Percentiles rank a stretch among this genome's conserved stretches.
Evolutionary conservation across 2,888 invertebrate genomes (phyloP).

Genomic region (Auanema freiburgensis): DNA sequence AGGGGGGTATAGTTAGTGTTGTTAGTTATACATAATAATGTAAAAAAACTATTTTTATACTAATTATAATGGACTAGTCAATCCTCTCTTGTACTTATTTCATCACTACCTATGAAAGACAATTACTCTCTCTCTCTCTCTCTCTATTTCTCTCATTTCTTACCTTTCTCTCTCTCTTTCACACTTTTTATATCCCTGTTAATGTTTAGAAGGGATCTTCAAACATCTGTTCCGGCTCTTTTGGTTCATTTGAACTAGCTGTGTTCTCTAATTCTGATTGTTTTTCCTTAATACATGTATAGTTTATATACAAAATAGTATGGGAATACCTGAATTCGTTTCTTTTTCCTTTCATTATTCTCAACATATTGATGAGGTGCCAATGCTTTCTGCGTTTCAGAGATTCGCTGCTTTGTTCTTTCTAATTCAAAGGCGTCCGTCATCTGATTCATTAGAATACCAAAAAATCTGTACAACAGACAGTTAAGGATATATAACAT

Average conservation of each 20-base stretch:
- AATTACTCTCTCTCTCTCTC: too few relatives aligned
- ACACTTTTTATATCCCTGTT: too few relatives aligned
- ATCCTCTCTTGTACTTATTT: too few relatives aligned
- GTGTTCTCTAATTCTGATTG: conserved; percentile 58
- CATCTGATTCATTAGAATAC: conserved; percentile 50
- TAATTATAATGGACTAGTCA: too few relatives aligned
- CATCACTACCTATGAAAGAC: too few relatives aligned
- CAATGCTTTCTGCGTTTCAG: conserved; percentile 56
- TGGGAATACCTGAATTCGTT: conserved; percentile 36
- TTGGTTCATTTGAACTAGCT: conserved; percentile 35
- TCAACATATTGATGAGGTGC: conserved; percentile 63
- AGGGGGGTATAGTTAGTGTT: too few relatives aligned
- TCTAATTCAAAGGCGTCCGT: conserved; percentile 62
- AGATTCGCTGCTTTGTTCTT: conserved; percentile 53
- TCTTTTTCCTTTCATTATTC: conserved; percentile 52
- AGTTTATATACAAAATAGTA: background rate
- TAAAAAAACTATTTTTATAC: too few relatives aligned
- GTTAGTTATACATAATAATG: too few relatives aligned
- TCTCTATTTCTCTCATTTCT: too few relatives aligned
- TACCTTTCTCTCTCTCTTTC: too few relatives aligned
- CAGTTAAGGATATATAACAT: background rate
- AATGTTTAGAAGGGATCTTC: conserved; percentile 58
- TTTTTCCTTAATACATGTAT: conserved; percentile 45
- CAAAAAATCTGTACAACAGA: conserved; percentile 45
- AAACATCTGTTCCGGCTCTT: conserved; percentile 55